A percentile compares a stretch with the other conserved stretches of the same genome.
These are phyloP conservation scores for Poecilia latipinna DNA, from an alignment of 2,113 vertebrate genomes.

Conservation along the genomic window DNA sequence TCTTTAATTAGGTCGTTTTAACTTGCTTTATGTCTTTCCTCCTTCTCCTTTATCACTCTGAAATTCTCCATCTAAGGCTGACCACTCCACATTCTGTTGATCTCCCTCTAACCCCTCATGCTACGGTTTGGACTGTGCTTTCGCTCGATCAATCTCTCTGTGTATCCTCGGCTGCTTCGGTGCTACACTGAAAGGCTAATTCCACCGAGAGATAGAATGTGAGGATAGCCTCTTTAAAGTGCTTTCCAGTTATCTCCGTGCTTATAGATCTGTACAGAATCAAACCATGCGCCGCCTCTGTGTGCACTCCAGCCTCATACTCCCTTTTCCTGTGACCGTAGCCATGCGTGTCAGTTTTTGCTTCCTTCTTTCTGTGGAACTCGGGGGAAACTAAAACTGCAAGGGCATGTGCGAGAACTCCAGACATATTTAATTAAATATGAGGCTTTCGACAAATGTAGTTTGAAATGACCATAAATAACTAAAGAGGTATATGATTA, in stretches of 20 bases:
- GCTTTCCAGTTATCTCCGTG: constrained; percentile 73
- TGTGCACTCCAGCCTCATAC: constrained; percentile 52
- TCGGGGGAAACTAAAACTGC: background rate
- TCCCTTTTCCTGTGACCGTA: constrained; percentile 36
- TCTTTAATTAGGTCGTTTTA: constrained; percentile 25
- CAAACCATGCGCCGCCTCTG: constrained; percentile 62
- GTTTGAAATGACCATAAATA: background rate
- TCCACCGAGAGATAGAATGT: constrained; percentile 68
- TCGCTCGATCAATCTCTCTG: constrained; percentile 62
- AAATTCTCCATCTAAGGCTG: constrained; percentile 48
- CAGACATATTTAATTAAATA: background rate
- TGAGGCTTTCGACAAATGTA: background rate
- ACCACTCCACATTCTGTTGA: constrained; percentile 46
- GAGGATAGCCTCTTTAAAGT: constrained; percentile 69
- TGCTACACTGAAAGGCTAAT: constrained; percentile 73
- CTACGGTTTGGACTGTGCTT: constrained; percentile 59
- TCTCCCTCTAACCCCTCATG: constrained; percentile 54
- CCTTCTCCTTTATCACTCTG: constrained; percentile 43
- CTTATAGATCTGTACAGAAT: constrained; percentile 70
- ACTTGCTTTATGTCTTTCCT: constrained; percentile 49
- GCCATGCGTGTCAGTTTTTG: constrained; percentile 45
- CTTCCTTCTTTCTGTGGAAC: constrained; percentile 26
- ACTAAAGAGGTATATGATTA: background rate
- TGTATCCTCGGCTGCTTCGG: constrained; percentile 45
- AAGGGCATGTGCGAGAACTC: background rate